These are phyloP conservation scores for Frieseomelitta varia DNA, from an alignment of 1,140 invertebrate genomes.

Conservation along the genomic window DNA sequence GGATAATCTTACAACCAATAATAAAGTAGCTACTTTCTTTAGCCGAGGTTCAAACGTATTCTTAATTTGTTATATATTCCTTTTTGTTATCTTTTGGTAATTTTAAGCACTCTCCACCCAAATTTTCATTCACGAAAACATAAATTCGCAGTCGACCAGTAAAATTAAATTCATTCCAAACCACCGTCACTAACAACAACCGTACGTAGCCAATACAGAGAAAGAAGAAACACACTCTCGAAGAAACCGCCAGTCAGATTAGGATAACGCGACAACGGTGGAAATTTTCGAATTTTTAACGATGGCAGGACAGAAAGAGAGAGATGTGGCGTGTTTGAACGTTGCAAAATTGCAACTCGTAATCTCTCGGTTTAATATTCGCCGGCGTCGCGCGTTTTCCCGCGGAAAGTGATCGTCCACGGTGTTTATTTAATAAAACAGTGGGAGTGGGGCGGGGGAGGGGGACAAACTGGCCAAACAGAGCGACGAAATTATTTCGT, in stretches of 20 bases:
- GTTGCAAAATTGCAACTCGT: slow-evolving; percentile 2
- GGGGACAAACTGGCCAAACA: background rate
- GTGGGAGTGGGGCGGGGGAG: background rate
- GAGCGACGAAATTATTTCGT: background rate
- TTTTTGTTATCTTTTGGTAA: too few relatives aligned
- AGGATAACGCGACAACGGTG: background rate
- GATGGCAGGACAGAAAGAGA: background rate
- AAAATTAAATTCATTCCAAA: background rate
- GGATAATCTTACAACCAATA: too few relatives aligned
- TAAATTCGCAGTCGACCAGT: background rate
- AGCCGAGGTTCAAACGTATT: too few relatives aligned
- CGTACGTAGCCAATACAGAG: background rate
- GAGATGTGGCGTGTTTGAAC: background rate
- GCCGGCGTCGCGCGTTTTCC: background rate
- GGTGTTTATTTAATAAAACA: background rate
- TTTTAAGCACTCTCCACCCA: too few relatives aligned
- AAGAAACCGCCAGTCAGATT: background rate
- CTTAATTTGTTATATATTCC: too few relatives aligned
- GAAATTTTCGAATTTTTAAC: slow-evolving; percentile 34
- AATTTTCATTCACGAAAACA: too few relatives aligned
- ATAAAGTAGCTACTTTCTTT: too few relatives aligned
- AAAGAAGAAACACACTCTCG: too few relatives aligned
- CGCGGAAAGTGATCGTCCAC: background rate
- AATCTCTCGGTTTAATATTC: slow-evolving; percentile 20
- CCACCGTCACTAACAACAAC: too few relatives aligned